Base-by-base conservation (phyloP, 1,140 invertebrate genomes). In the Scylla paramamosain region DNA sequence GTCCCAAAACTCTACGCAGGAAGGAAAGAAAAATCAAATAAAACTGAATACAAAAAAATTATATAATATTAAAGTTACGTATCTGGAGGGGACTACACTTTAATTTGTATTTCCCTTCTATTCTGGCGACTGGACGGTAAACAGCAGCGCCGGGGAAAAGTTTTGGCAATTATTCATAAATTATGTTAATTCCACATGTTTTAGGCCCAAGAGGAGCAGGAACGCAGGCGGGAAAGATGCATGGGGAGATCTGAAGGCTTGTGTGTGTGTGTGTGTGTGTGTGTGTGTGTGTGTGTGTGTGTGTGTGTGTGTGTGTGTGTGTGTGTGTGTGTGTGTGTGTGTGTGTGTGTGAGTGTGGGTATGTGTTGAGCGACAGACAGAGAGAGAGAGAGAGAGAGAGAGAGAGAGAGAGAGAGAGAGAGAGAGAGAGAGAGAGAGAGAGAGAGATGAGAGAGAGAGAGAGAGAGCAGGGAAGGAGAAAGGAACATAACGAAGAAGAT, bases 351-450 rank as follows among this genome's bases (percentile, higher is more conserved):
- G n/a, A n/a, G n/a, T n/a, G n/a, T 7, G 45, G 89, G 4, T 39
- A 45, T 4, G 28, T 0, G 0, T n/a, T 12, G 52, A 32, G 46
- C 28, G 0, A 82, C 0, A 25, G 10, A 14, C 31, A 91, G n/a
- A 31, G n/a, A 91, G 20, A 28, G 48, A 59, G n/a, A 52, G 90
- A 91, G 45, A 91, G 90, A 91, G 90, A 59, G 90, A 91, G 90
- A 91, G 90, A 91, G 90, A 59, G 90, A 91, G 90, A 59, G 88
- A 90, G 90, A 59, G 90, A 91, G 90, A 91, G 90, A 59, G 90
- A 91, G 90, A 91, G 90, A 91, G 86, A 88, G 86, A 46, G 86
- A 28, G 29, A 29, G 25, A 28, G 32, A 29, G 48, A 45, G 4
- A 45, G 59, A 8, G 4, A 52, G 20, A 52, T 8, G 29, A 31